phyloP scores from a whole-genome alignment of 2,888 invertebrate species.

The Monopis laevigella region DNA sequence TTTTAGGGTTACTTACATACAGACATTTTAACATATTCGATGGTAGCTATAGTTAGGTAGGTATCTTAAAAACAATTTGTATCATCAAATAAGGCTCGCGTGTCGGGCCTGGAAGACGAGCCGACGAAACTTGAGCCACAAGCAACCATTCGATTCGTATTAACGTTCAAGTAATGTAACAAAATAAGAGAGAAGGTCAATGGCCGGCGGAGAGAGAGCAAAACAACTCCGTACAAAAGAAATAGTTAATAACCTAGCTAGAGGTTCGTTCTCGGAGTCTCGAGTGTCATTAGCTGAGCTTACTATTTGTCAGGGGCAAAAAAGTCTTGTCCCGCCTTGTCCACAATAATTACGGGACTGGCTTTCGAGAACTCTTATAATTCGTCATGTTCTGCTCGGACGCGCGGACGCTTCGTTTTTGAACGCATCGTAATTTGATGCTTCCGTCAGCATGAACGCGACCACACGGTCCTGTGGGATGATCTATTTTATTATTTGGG shows the following conservation, averaged over 20 bases:
- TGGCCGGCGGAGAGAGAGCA: conserved; percentile 43
- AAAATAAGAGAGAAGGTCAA: conserved; percentile 54
- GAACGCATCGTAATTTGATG: conserved; percentile 62
- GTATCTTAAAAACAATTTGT: too few relatives aligned
- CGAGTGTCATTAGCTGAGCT: conserved; percentile 59
- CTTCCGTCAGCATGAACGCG: conserved; percentile 44
- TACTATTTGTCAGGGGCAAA: conserved; percentile 65
- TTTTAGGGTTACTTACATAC: too few relatives aligned
- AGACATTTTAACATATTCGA: conserved; percentile 48
- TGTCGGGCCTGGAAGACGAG: conserved; percentile 32
- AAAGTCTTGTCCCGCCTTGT: conserved; percentile 62
- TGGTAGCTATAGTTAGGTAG: too few relatives aligned
- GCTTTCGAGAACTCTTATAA: conserved; percentile 58
- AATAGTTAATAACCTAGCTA: conserved; percentile 64
- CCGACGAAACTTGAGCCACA: conserved; percentile 51
- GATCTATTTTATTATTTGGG: too few relatives aligned
- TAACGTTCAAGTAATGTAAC: conserved; percentile 59
- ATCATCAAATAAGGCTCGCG: conserved; percentile 48
- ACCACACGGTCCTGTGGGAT: too few relatives aligned
- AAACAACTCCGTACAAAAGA: conserved; percentile 56
- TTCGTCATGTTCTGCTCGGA: conserved; percentile 66
- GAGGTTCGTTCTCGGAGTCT: conserved; percentile 42
- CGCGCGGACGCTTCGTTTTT: conserved; percentile 56
- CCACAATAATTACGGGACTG: conserved; percentile 66
- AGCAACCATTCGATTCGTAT: conserved; percentile 57